These are phyloP conservation scores for Trichogramma dendrolimi DNA, from an alignment of 2,888 invertebrate species.

Conservation along the genomic window DNA sequence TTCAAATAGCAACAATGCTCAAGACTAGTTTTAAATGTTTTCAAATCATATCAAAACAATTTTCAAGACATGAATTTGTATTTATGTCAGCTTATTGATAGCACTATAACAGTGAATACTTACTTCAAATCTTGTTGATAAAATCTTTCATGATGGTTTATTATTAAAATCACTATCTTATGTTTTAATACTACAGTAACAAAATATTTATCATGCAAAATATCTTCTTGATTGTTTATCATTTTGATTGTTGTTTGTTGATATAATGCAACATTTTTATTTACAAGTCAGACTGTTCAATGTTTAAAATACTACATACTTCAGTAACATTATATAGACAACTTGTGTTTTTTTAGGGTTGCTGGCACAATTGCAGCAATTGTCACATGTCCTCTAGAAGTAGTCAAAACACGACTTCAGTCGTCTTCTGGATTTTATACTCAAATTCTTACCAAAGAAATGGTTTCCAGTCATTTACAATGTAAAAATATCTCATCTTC, in stretches of 20 bases:
- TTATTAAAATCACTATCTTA: too few species aligned
- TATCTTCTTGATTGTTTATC: too few species aligned
- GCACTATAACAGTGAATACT: too few species aligned
- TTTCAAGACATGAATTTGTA: too few species aligned
- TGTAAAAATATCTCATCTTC: constrained; percentile 58
- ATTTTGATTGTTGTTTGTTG: not conserved
- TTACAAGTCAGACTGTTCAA: not conserved
- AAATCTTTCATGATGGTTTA: too few species aligned
- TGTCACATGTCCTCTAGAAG: constrained; percentile 95
- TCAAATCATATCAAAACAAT: too few species aligned
- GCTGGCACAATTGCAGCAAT: constrained; percentile 97
- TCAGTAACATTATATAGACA: constrained; percentile 4
- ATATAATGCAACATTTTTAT: not conserved
- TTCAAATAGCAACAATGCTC: not conserved
- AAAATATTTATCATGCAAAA: too few species aligned
- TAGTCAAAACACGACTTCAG: constrained; percentile 94
- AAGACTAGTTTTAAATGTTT: too few species aligned
- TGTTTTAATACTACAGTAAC: too few species aligned
- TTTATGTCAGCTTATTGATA: too few species aligned
- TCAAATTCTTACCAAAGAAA: constrained; percentile 42
- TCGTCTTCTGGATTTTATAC: constrained; percentile 69
- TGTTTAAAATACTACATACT: not conserved
- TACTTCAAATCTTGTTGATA: too few species aligned
- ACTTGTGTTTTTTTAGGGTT: constrained; percentile 59
- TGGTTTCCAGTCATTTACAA: constrained; percentile 53